Evolutionary conservation across 2,888 invertebrate species (phyloP), one percentile per base, ranked within the genome.

Genomic region (Caenorhabditis panamensis): DNA sequence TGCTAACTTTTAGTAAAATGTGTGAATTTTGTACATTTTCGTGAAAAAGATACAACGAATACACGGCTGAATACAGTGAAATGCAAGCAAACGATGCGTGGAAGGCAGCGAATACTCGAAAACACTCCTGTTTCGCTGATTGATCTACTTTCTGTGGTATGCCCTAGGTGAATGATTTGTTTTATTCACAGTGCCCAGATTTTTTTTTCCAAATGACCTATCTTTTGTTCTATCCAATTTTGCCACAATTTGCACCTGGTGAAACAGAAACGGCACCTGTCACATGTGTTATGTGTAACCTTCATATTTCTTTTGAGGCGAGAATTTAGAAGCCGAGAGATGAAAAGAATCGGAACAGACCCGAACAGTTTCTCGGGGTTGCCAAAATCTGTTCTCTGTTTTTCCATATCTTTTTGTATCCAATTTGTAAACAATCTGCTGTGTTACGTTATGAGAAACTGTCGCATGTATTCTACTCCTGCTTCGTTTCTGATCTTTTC

Each of bases 31-130:
- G n/a, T 41, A 13, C 13, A 41, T 41, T 6, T 41, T 41, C n/a
- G n/a, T n/a, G n/a, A n/a, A n/a, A n/a, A n/a, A n/a, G n/a, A n/a
- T n/a, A n/a, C n/a, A 53, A 1, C 16, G 13, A 53, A 53, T 5
- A 53, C 18, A 47, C 9, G 6, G 9, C 5, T 47, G 18, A 47
- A 31, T 22, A 31, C 28, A 18, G 31, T 31, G 31, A 31, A 56
- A 56, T 22, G 28, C 22, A 18, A 56, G n/a, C 6, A 56, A 56
- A 28, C 31, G 54, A 56, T 31, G 31, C 54, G 54, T 31, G 31
- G 6, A 53, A 56, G 18, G 28, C 54, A 31, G 2, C 54, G 31
- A 47, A 56, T 31, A 56, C 54, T 28, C 8, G 54, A 56, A 56
- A 56, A 28, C 20, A 28, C 2, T 18, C 18, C 13, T 53, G 53